phyloP scores from a whole-genome alignment of 2,113 vertebrate genomes.

The Pseudorhombus dupliciocellatus region DNA sequence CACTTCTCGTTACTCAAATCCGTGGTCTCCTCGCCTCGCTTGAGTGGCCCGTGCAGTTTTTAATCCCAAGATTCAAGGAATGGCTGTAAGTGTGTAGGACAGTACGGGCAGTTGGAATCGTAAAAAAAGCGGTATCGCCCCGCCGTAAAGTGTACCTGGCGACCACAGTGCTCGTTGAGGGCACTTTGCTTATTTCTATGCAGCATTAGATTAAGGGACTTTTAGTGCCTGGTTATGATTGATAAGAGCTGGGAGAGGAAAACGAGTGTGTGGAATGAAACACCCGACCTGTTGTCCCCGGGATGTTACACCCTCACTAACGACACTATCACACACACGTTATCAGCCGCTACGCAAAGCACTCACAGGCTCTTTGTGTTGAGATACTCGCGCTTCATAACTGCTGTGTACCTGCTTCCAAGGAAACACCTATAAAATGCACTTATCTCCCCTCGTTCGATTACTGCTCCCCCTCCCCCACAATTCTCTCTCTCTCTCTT shows the following conservation, averaged over 20 bases:
- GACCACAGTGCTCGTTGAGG: constrained; percentile 1
- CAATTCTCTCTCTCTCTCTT: constrained; percentile 44
- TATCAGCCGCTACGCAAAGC: constrained; percentile 32
- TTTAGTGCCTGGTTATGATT: constrained; percentile 3
- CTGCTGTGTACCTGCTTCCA: constrained; percentile 9
- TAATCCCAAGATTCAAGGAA: constrained; percentile 17
- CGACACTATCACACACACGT: constrained; percentile 9
- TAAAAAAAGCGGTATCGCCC: background rate
- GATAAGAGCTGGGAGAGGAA: constrained; percentile 53
- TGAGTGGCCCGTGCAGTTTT: constrained; percentile 26
- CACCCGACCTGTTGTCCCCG: background rate
- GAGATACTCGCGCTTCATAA: constrained; percentile 2
- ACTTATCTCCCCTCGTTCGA: constrained; percentile 31
- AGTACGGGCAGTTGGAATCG: background rate
- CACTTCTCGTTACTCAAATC: constrained; percentile 56
- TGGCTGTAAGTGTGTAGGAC: background rate
- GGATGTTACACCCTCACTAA: constrained; percentile 1
- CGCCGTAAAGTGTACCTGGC: background rate
- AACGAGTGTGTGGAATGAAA: background rate
- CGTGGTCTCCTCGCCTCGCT: constrained; percentile 30
- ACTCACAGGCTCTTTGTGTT: constrained; percentile 5
- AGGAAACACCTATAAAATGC: too few relatives aligned
- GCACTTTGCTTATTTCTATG: constrained; percentile 35
- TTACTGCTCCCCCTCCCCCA: constrained; percentile 29
- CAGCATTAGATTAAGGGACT: constrained; percentile 12